Base-by-base conservation (phyloP, 2,113 vertebrate genomes). In the Bubo scandiacus region DNA sequence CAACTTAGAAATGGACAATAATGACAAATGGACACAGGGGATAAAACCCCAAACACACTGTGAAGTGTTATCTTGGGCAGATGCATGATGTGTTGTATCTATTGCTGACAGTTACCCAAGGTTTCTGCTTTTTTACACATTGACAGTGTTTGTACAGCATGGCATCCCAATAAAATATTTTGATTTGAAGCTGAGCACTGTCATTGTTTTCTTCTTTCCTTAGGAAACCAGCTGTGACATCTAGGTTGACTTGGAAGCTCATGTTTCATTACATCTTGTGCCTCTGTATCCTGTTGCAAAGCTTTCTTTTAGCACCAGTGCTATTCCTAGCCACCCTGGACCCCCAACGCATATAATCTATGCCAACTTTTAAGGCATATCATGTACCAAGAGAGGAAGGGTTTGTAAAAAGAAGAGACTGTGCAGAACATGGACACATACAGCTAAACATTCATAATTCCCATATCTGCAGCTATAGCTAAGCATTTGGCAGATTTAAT, bases 1-100 rank as follows among this genome's bases (percentile, higher is more conserved):
- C 71, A 90, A 81, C 90, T 90, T 65, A 75, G 94, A 88, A 96
- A 97, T 71, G 97, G 97, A 97, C 97, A 98, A 97, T 98, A 93
- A 97, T 97, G 97, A 98, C 96, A 97, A 98, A 98, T 97, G 96
- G 96, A 97, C 96, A 93, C 94, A 94, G 21, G 86, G 90, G 95
- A 96, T 97, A 78, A 96, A 96, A 42, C 81, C 81, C 88, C 68
- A 96, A 95, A 92, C 96, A 97, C 90, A 95, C 92, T 97, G 95
- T 77, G 94, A 97, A 83, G 49, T 68, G 51, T 93, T 96, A 61
- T 95, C 86, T 84, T 81, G 95, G 95, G 88, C 91, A 97, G 94
- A 97, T 88, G 91, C 86, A 86, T 1, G 3, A 74, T 73, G 79
- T 74, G 34, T 73, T 86, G 40, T 88, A n/a, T 91, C 72, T 91